These are phyloP conservation scores for Eumaeus atala DNA, from an alignment of 1,140 invertebrate species.

Conservation along the genomic window DNA sequence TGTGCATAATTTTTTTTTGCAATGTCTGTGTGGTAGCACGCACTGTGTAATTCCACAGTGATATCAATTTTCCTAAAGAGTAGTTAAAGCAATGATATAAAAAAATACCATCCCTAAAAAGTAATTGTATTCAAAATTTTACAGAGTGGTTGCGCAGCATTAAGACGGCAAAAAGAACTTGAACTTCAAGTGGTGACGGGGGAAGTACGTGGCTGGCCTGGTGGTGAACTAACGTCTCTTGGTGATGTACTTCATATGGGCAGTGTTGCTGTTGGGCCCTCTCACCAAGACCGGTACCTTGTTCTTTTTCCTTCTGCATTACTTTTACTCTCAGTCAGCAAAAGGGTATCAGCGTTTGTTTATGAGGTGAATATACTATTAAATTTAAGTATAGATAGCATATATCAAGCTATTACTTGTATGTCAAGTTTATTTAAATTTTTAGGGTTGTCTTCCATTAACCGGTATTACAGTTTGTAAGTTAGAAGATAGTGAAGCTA, in stretches of 20 bases:
- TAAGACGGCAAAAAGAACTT: conserved; percentile 95
- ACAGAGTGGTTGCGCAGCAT: conserved; percentile 87
- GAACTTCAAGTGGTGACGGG: conserved; percentile 95
- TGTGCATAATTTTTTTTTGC: too few species aligned
- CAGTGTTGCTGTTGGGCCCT: conserved; percentile 87
- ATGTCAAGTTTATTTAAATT: too few species aligned
- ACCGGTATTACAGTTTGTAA: conserved; percentile 87
- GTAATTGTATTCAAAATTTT: conserved; percentile 6
- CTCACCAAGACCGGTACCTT: conserved; percentile 92
- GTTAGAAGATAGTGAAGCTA: conserved; percentile 85
- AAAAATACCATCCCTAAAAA: too few species aligned
- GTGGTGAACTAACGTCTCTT: conserved; percentile 85
- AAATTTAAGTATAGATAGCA: background rate
- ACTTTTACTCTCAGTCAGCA: conserved; percentile 92
- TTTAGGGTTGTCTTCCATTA: conserved; percentile 90
- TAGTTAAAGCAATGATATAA: too few species aligned
- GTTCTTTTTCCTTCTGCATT: conserved; percentile 92
- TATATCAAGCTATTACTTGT: conserved; percentile 11
- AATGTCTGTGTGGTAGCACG: too few species aligned
- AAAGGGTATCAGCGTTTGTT: conserved; percentile 94
- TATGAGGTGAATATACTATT: conserved; percentile 84
- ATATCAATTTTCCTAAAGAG: too few species aligned
- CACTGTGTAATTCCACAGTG: too few species aligned
- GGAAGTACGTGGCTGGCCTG: conserved; percentile 95
- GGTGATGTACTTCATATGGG: conserved; percentile 90